Conservation (phyloP, 1,140 invertebrate genomes). For the Ephestia elutella region DNA sequence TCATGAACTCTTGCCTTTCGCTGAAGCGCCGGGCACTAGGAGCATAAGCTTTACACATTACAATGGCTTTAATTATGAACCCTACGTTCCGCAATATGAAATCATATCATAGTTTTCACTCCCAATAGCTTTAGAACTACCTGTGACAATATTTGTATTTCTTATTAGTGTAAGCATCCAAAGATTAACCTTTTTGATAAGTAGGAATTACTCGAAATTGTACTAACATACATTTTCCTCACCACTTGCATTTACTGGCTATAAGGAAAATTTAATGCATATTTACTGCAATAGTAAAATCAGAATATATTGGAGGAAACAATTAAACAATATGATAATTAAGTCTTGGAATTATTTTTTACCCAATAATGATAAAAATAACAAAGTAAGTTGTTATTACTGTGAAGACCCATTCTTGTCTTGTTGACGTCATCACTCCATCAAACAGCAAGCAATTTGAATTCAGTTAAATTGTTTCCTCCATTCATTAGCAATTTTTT, state of each 20-base stretch:
- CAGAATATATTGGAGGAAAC: no score
- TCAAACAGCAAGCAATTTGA: background rate
- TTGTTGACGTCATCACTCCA: no score
- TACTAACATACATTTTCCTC: background rate
- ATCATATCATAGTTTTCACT: slow-evolving; percentile 39
- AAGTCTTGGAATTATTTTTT: no score
- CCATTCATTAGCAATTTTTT: background rate
- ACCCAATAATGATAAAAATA: no score
- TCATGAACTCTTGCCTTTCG: slow-evolving; percentile 45
- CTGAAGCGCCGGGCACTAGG: slow-evolving; percentile 43
- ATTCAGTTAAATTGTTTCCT: background rate
- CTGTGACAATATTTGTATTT: background rate
- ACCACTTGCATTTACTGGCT: background rate
- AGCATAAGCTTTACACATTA: slow-evolving; percentile 67
- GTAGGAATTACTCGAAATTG: background rate
- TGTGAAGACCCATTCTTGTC: no score
- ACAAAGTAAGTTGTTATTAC: no score
- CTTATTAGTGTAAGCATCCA: background rate
- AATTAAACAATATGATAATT: no score
- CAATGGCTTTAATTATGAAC: slow-evolving; percentile 68
- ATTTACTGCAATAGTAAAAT: background rate
- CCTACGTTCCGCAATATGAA: slow-evolving; percentile 64
- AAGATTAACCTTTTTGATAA: slow-evolving; percentile 5
- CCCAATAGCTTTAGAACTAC: background rate
- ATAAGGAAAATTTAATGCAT: background rate